phyloP scores from a whole-genome alignment of 1,140 invertebrate genomes.

The Meloidogyne hapla region DNA sequence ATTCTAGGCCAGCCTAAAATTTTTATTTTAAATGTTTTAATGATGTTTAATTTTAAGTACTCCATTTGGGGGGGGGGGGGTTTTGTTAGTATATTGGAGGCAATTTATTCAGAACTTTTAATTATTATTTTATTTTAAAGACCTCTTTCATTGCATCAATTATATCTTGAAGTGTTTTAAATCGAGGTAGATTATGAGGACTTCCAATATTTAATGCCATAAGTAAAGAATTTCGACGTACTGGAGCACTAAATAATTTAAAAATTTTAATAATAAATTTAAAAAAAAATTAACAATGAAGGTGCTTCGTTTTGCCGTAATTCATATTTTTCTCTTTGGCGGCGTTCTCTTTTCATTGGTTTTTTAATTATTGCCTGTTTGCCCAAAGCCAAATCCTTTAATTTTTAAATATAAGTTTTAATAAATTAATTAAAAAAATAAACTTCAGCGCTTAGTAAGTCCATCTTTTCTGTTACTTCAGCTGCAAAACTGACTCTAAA shows the following conservation, averaged over 20 bases:
- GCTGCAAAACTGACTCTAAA: slow-evolving; percentile 61
- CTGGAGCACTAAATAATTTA: slow-evolving; percentile 50
- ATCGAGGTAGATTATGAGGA: slow-evolving; percentile 62
- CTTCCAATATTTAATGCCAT: slow-evolving; percentile 63
- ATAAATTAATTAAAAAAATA: neutral
- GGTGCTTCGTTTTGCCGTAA: slow-evolving; percentile 59
- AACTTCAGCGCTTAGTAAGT: slow-evolving; percentile 48
- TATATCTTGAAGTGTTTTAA: slow-evolving; percentile 63
- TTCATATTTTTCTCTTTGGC: slow-evolving; percentile 46
- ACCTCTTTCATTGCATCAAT: slow-evolving; percentile 61
- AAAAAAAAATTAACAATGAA: slow-evolving; percentile 52
- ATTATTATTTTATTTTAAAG: no score
- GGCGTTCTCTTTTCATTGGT: slow-evolving; percentile 62
- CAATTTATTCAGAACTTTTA: no score
- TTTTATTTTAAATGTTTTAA: neutral
- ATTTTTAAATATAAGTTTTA: slow-evolving; percentile 32
- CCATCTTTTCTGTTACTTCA: slow-evolving; percentile 58
- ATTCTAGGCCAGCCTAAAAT: slow-evolving; percentile 66
- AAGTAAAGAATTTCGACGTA: slow-evolving; percentile 58
- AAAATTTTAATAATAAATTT: neutral
- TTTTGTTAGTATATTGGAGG: no score
- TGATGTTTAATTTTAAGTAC: no score
- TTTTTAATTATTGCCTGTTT: slow-evolving; percentile 60
- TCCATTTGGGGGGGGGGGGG: no score
- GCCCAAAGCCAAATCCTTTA: slow-evolving; percentile 33